phyloP scores from a whole-genome alignment of 2,113 vertebrate species.

The Cololabis saira region DNA sequence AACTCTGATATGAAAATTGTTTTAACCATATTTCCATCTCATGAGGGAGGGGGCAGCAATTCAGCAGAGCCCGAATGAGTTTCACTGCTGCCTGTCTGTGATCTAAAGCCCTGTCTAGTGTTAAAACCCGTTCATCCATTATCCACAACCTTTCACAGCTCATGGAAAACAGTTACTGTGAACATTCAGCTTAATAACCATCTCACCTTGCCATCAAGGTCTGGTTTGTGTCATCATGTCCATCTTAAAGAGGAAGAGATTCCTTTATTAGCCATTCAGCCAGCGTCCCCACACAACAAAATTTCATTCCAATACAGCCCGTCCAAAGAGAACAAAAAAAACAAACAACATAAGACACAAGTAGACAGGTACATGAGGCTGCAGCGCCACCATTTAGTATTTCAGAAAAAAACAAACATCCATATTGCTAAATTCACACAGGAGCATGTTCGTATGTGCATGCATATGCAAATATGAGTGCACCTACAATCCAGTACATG shows the following conservation, averaged over 20 bases:
- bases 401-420: slow-evolving; percentile 17
- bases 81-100: slow-evolving; percentile 55
- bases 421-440: slow-evolving; percentile 15
- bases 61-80: slow-evolving; percentile 57
- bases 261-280: too few species aligned
- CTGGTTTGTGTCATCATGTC: slow-evolving; percentile 39
- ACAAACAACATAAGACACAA: too few species aligned
- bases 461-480: neutral
- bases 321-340: too few species aligned
- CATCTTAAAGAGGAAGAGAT: slow-evolving; percentile 25
- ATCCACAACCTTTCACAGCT: slow-evolving; percentile 52
- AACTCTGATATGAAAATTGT: slow-evolving; percentile 71
- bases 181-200: slow-evolving; percentile 60
- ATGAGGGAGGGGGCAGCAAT: slow-evolving; percentile 37
- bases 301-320: too few species aligned
- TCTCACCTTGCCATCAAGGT: slow-evolving; percentile 36
- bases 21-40: slow-evolving; percentile 45
- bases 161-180: slow-evolving; percentile 48
- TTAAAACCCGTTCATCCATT: slow-evolving; percentile 66
- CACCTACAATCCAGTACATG: slow-evolving; percentile 7
- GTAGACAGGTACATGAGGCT: too few species aligned
- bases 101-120: slow-evolving; percentile 71
- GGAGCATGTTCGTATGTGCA: neutral
- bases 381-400: too few species aligned
- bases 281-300: too few species aligned